Evolutionary conservation across 2,888 invertebrate species (phyloP).

Genomic region (Hermodice carunculata): DNA sequence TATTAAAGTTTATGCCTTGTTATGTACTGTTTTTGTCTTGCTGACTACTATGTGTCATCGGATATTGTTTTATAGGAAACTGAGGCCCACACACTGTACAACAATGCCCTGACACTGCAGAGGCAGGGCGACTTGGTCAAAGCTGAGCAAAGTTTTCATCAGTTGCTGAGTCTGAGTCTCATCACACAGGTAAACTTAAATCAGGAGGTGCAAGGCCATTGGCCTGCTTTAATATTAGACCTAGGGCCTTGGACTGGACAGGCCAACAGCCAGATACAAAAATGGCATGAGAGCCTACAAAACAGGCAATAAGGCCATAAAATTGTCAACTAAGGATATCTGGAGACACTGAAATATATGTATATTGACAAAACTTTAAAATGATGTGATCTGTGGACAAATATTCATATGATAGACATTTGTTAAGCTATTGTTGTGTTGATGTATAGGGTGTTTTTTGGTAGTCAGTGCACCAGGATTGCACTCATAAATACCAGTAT

Average conservation of each 20-base stretch:
- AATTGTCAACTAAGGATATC: background rate
- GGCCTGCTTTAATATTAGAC: no score
- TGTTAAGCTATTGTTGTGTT: no score
- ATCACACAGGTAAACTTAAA: conserved; percentile 54
- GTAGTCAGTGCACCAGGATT: no score
- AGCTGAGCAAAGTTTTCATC: conserved; percentile 78
- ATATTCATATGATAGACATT: no score
- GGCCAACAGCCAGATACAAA: no score
- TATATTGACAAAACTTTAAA: background rate
- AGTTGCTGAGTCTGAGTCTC: conserved; percentile 72
- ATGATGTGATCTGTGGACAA: no score
- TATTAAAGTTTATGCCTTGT: background rate
- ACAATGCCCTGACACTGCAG: conserved; percentile 81
- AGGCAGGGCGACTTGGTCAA: conserved; percentile 77
- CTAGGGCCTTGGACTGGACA: no score
- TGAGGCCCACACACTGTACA: conserved; percentile 84
- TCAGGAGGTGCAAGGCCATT: no score
- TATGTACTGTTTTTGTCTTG: no score
- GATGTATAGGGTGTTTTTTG: no score
- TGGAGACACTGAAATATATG: background rate
- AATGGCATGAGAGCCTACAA: background rate
- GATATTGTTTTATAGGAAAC: conserved; percentile 80
- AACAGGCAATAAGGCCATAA: background rate
- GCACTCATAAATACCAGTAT: no score
- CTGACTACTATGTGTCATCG: no score